These are phyloP conservation scores for Dromaius novaehollandiae DNA, from an alignment of 2,113 vertebrate species.

Conservation along the genomic window DNA sequence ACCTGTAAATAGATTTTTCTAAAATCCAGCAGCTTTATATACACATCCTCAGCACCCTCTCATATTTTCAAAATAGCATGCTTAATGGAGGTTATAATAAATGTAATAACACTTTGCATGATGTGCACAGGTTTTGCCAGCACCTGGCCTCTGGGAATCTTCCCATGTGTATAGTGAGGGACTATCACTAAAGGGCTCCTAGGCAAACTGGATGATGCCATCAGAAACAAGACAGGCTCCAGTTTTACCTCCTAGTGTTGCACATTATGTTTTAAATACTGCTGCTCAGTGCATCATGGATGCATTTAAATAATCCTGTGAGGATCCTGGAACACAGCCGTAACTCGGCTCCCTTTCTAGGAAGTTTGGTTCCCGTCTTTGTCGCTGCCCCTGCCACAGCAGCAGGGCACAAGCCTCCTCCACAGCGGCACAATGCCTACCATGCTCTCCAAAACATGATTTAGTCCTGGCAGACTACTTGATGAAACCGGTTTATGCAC, in stretches of 20 bases:
- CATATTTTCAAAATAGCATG: neutral
- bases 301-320: neutral
- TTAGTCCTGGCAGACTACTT: neutral
- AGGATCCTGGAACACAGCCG: neutral
- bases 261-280: neutral
- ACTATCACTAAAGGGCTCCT: neutral
- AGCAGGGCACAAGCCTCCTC: neutral
- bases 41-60: neutral
- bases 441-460: too few relatives aligned
- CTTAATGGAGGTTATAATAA: neutral
- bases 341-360: neutral
- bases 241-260: neutral
- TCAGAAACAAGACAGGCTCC: neutral
- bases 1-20: neutral
- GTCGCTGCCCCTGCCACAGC: neutral
- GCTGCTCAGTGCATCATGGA: neutral
- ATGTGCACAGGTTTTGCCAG: neutral
- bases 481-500: neutral
- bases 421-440: too few relatives aligned
- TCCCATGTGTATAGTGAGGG: neutral
- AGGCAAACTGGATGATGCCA: neutral
- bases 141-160: fast-evolving
- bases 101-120: neutral
- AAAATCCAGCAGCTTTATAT: neutral
- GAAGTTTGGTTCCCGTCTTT: neutral